Evolutionary conservation across 2,113 vertebrate species (phyloP).

Genomic region (Antechinus flavipes): DNA sequence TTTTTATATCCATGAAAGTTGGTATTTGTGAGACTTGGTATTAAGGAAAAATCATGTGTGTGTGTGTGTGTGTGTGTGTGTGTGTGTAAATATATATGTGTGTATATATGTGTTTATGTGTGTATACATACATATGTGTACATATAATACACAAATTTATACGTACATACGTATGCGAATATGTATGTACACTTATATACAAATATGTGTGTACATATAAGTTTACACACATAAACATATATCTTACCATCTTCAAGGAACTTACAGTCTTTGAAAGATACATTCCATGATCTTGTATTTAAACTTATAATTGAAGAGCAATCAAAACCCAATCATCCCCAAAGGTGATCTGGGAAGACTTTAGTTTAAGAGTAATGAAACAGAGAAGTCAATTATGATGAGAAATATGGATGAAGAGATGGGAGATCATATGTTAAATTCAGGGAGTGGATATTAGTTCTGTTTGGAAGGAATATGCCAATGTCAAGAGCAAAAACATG

Average conservation of each 20-base stretch:
- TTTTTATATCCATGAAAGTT: background rate
- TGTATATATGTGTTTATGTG: too few species aligned
- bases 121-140: too few species aligned
- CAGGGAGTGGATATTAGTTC: background rate
- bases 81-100: too few species aligned
- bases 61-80: too few species aligned
- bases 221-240: background rate
- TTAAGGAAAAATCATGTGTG: background rate
- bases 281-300: background rate
- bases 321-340: background rate
- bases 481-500: background rate
- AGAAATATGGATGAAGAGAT: background rate
- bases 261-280: background rate
- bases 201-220: too few species aligned
- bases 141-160: too few species aligned
- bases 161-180: too few species aligned
- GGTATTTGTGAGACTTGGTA: background rate
- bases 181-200: too few species aligned
- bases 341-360: background rate
- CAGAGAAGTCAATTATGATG: background rate
- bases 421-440: background rate
- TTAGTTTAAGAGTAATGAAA: background rate
- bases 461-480: background rate
- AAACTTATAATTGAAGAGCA: background rate
- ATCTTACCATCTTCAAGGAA: background rate